Evolutionary conservation across 1,140 invertebrate genomes (phyloP), one percentile per base, ranked within the genome.

Genomic region (Oscheius sp.): DNA sequence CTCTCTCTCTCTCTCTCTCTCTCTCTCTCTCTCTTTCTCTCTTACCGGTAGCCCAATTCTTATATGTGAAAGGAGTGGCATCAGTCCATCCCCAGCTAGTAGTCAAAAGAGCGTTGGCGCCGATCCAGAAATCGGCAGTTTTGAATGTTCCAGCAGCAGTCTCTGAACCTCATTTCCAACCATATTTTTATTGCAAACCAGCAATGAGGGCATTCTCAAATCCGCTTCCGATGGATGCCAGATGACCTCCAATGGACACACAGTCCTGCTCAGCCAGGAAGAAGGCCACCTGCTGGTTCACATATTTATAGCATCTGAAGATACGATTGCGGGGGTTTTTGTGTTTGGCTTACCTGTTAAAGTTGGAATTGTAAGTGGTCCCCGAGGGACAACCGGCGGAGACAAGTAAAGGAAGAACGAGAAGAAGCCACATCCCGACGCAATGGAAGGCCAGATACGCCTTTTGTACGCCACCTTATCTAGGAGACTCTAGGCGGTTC

Each of bases 251-350:
- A 23, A 55, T 23, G 7, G 49, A 55, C 7, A 55, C 49, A 55
- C 49, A 55, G 49, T 55, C 49, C 23, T 55, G 49, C 23, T 55
- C 49, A 23, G 49, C 49, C 7, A 55, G 49, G 49, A 55, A 55
- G 49, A 55, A 55, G 49, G 49, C 49, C 49, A 23, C 7, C 15
- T 55, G 15, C 49, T 55, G 49, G 49, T 55, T 55, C 7, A 55
- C 49, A 26, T 55, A 55, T 23, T 55, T 55, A 23, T 55, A 55
- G 23, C 49, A 55, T 23, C 49, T 55, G 49, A 55, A 55, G 38
- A 42, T 10, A 42, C 38, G 7, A 10, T 15, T 15, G 15, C 49
- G 28, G 23, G 23, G 28, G 15, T n/a, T 42, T 42, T 42, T 42
- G n/a, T 10, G 38, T 10, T 42, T 42, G n/a, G 10, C n/a, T 10